These are phyloP conservation scores for Fragum whitleyi DNA, from an alignment of 2,888 invertebrate genomes.

Conservation along the genomic window DNA sequence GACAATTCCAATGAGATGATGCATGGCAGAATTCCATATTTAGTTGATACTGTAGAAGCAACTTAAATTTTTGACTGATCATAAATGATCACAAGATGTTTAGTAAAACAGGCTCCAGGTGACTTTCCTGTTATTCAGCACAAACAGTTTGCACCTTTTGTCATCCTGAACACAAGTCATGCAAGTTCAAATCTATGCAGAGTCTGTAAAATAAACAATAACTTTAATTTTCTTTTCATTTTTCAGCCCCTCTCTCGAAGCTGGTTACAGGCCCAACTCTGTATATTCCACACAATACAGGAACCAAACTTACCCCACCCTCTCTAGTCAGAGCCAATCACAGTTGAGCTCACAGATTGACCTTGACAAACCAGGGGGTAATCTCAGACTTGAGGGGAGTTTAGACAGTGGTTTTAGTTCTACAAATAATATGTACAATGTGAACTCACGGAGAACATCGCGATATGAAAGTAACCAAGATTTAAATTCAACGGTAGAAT, in stretches of 20 bases:
- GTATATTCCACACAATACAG: slow-evolving; percentile 77
- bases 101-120: too few relatives aligned
- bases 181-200: too few relatives aligned
- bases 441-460: slow-evolving; percentile 84
- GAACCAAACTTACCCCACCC: slow-evolving; percentile 83
- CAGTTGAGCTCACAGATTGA: slow-evolving; percentile 76
- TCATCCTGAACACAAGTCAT: too few relatives aligned
- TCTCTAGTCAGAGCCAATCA: slow-evolving; percentile 70
- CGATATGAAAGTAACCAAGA: slow-evolving; percentile 82
- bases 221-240: neutral
- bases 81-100: too few relatives aligned
- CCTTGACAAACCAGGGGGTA: slow-evolving; percentile 74
- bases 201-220: too few relatives aligned
- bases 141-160: too few relatives aligned
- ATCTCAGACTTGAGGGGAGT: slow-evolving; percentile 65
- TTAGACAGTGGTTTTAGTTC: slow-evolving; percentile 78
- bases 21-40: too few relatives aligned
- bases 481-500: slow-evolving; percentile 73
- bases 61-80: too few relatives aligned
- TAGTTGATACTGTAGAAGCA: too few relatives aligned
- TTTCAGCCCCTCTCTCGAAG: slow-evolving; percentile 58
- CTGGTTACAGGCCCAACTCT: slow-evolving; percentile 50
- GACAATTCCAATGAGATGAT: too few relatives aligned
- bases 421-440: slow-evolving; percentile 84
- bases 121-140: too few relatives aligned